phyloP scores from a whole-genome alignment of 2,888 invertebrate species.

The Calliopum simillimum region DNA sequence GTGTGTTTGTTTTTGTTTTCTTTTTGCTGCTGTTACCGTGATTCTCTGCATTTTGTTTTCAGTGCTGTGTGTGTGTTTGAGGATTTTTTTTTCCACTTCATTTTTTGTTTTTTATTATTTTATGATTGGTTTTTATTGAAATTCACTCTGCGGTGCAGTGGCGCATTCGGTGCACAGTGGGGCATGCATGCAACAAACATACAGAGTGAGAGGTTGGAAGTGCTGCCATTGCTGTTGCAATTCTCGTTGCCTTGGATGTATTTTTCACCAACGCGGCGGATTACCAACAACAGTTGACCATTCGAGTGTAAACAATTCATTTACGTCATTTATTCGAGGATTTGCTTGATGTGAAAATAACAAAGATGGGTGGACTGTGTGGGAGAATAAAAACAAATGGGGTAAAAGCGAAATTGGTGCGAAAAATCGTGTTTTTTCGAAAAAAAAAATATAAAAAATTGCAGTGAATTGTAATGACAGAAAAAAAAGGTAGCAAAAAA shows the following conservation, averaged over 20 bases:
- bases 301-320: constrained; percentile 45
- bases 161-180: background rate
- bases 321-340: constrained; percentile 44
- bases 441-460: background rate
- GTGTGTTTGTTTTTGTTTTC: too few relatives aligned
- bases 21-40: background rate
- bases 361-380: constrained; percentile 35
- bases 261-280: constrained; percentile 33
- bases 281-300: constrained; percentile 44
- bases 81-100: background rate
- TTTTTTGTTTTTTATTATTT: constrained; percentile 28
- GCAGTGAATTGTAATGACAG: background rate
- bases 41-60: background rate
- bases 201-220: background rate
- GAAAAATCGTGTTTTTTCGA: background rate
- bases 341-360: constrained; percentile 36
- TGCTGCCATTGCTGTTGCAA: background rate
- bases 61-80: too few relatives aligned
- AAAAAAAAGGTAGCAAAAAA: background rate
- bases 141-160: constrained; percentile 9
- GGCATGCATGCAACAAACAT: background rate
- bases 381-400: background rate
- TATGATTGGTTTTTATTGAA: constrained; percentile 33
- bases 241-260: background rate
- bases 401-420: background rate